These are phyloP conservation scores for Dendrolimus pini DNA, from an alignment of 2,888 invertebrate species.

Conservation along the genomic window DNA sequence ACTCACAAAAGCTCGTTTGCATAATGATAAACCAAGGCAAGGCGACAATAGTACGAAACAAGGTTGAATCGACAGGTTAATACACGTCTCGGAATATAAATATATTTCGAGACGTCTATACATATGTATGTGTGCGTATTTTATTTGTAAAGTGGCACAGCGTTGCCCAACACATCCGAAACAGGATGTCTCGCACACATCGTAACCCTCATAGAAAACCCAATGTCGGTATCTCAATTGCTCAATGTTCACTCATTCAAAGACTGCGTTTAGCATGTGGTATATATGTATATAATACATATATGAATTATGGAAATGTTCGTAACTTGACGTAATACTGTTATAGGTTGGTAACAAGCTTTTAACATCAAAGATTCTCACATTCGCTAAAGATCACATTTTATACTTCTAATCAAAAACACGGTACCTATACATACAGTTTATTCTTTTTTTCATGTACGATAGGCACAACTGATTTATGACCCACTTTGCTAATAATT, in stretches of 20 bases:
- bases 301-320: no score
- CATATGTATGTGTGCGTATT: conserved; percentile 26
- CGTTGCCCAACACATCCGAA: conserved; percentile 12
- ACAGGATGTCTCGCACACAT: conserved; percentile 33
- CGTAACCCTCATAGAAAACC: conserved; percentile 12
- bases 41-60: conserved; percentile 55
- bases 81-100: conserved; percentile 39
- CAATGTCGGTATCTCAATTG: conserved; percentile 9
- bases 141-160: background rate
- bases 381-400: no score
- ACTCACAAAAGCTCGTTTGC: conserved; percentile 48
- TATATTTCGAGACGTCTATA: no score
- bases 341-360: no score
- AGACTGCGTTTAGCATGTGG: background rate
- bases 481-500: no score
- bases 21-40: conserved; percentile 43
- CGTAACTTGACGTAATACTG: no score
- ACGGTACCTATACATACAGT: no score
- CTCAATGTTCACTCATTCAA: conserved; percentile 26
- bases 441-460: no score
- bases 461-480: no score
- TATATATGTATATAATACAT: no score
- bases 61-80: conserved; percentile 63
- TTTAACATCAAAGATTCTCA: no score
- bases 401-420: no score